These are phyloP conservation scores for Chloropsis cyanopogon DNA, from an alignment of 2,113 vertebrate species.

Conservation along the genomic window DNA sequence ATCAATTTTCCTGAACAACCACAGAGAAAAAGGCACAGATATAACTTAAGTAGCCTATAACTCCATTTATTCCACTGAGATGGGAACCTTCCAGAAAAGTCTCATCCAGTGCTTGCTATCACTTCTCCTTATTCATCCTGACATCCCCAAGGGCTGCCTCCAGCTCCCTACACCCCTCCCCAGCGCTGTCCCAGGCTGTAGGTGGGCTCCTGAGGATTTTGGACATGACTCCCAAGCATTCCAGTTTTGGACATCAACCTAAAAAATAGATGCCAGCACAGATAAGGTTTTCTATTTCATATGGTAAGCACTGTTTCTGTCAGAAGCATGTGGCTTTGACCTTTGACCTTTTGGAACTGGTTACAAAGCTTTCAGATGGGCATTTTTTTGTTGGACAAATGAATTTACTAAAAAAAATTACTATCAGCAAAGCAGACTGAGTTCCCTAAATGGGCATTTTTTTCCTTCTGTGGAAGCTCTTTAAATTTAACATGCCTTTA, in stretches of 20 bases:
- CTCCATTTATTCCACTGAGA: background rate
- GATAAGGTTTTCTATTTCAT: background rate
- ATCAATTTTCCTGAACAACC: background rate
- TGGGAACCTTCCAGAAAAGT: background rate
- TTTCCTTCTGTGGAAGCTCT: background rate
- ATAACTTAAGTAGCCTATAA: background rate
- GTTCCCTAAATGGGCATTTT: background rate
- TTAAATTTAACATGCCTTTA: constrained; percentile 49
- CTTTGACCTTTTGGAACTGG: background rate
- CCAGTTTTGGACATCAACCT: background rate
- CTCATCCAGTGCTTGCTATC: background rate
- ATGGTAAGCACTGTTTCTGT: background rate
- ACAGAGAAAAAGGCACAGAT: background rate
- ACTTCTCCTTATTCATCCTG: background rate
- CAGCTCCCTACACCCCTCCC: background rate
- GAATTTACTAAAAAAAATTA: background rate
- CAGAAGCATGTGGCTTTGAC: background rate
- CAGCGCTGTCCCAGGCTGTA: background rate
- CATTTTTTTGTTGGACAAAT: background rate
- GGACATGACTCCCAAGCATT: background rate
- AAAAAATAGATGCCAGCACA: background rate
- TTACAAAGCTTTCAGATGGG: background rate
- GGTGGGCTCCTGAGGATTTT: background rate
- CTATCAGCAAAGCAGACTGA: background rate
- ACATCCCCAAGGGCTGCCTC: background rate